phyloP scores from a whole-genome alignment of 2,113 vertebrate genomes.

The Leucoraja erinaceus region DNA sequence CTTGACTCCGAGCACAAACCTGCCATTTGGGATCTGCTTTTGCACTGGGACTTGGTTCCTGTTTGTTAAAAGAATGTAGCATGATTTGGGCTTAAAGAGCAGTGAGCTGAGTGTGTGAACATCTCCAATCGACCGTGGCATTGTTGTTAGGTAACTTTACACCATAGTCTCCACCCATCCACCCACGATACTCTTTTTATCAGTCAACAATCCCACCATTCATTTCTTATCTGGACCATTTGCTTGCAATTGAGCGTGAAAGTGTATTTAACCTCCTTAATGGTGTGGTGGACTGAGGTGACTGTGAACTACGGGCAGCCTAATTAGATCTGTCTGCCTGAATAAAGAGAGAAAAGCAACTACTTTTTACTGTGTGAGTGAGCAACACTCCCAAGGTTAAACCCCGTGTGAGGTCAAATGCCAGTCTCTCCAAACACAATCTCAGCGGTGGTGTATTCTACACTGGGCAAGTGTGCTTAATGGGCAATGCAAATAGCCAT shows the following conservation, averaged over 20 bases:
- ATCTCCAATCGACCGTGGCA: background rate
- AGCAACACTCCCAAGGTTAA: background rate
- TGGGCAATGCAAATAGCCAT: background rate
- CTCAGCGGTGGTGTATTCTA: background rate
- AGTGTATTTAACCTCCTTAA: conserved; percentile 10
- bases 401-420: background rate
- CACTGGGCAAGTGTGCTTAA: background rate
- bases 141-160: background rate
- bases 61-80: background rate
- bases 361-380: background rate
- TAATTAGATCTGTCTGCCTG: background rate
- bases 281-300: background rate
- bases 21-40: background rate
- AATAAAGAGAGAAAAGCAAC: background rate
- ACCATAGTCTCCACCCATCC: background rate
- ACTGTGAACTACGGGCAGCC: background rate
- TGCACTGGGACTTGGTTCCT: background rate
- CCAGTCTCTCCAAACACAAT: background rate
- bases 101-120: background rate
- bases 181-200: background rate
- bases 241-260: background rate
- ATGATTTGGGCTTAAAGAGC: background rate
- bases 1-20: background rate
- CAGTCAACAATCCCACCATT: background rate
- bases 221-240: background rate